Percentiles rank a stretch among this genome's conserved stretches.
phyloP scores from a whole-genome alignment of 2,888 invertebrate species.

The Philopedon plagiatum region DNA sequence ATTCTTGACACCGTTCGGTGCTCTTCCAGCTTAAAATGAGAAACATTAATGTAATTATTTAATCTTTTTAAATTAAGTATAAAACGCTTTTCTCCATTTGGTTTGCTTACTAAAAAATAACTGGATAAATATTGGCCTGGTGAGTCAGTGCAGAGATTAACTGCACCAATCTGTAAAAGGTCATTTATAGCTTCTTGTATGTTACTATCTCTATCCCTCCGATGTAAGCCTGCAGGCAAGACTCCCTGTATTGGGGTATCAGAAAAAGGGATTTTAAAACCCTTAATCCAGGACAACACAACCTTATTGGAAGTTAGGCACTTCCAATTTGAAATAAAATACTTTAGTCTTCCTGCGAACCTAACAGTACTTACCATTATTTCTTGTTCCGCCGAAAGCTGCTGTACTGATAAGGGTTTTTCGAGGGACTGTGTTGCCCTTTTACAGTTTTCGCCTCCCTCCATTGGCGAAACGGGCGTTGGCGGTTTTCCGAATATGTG shows the following conservation, averaged over 20 bases:
- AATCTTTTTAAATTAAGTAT: too few relatives aligned
- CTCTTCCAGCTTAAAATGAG: too few relatives aligned
- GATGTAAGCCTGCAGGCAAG: neutral
- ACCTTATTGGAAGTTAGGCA: neutral
- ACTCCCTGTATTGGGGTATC: neutral
- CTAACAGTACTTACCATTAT: neutral
- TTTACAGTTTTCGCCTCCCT: too few relatives aligned
- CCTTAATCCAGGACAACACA: neutral
- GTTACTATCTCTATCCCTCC: neutral
- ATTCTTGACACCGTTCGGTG: neutral
- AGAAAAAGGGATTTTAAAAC: neutral
- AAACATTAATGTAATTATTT: too few relatives aligned
- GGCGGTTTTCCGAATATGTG: neutral
- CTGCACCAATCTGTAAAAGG: neutral
- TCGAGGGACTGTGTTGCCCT: neutral
- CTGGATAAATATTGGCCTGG: neutral
- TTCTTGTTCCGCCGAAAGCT: neutral
- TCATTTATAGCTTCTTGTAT: neutral
- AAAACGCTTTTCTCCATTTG: too few relatives aligned
- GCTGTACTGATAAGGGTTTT: neutral
- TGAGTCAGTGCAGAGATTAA: neutral
- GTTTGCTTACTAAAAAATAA: slow-evolving; percentile 1
- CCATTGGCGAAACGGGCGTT: too few relatives aligned
- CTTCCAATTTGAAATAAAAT: neutral
- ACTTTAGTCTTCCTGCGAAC: neutral